Evolutionary conservation across 1,140 invertebrate genomes (phyloP), one percentile per base, ranked within the genome.

Genomic region (Lysiphlebus fabarum): DNA sequence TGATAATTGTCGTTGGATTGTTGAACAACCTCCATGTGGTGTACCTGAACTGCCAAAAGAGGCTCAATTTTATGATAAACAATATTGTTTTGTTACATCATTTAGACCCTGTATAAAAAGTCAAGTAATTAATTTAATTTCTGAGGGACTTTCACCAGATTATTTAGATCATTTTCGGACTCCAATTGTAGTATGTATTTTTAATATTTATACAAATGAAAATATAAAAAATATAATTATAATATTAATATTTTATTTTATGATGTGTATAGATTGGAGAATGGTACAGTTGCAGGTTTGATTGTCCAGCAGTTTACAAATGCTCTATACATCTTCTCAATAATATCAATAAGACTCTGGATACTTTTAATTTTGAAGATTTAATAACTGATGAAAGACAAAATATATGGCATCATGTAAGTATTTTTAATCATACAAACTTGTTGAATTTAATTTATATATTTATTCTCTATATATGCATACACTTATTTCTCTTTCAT

Each of bases 31-130:
- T 41, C 74, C 71, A 6, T 4, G 58, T 6, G 79, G 78, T 33
- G 65, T 68, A 7, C 70, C 74, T 53, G 62, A 68, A 11, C 55
- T 77, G 11, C 75, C 74, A 6, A 55, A 71, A 8, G 72, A 73
- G 44, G 60, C 67, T 6, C 33, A 70, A 7, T 75, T 77, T 58
- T 62, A 67, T 51, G 65, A 67, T 10, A 61, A 62, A 42, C 56
- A 73, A 43, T 58, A 45, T 37, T 82, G 81, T 61, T 82, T 81
- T 65, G 74, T 70, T 9, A 81, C 81, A 5, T 81, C 80, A 5
- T 81, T 72, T 58, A 5, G 37, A 5, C 44, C 40, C n/a, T 78
- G 72, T 51, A 53, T 40, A 5, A 82, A 82, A 65, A 8, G 56
- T 41, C 81, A 82, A 68, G 45, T 56, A 3, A 67, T 82, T 49